phyloP scores from a whole-genome alignment of 2,888 invertebrate species.

The Pyrochroa serraticornis region DNA sequence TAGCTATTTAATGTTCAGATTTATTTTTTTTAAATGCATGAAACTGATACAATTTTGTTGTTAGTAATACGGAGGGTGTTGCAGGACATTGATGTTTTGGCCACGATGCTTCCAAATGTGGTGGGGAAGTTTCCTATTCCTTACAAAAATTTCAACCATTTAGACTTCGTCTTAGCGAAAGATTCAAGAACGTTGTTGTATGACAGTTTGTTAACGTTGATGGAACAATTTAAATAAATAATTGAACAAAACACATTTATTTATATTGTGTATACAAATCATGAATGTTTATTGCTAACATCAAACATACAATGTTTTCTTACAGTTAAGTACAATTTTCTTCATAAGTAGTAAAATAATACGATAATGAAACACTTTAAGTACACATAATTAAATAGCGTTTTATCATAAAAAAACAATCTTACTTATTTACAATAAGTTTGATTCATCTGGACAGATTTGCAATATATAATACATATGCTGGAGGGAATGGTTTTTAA shows the following conservation, averaged over 20 bases:
- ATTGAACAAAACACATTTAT: slow-evolving; percentile 59
- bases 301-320: slow-evolving; percentile 59
- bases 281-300: slow-evolving; percentile 59
- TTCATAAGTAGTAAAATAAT: slow-evolving; percentile 56
- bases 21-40: no score
- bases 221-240: slow-evolving; percentile 54
- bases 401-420: slow-evolving; percentile 54
- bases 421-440: slow-evolving; percentile 59
- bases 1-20: no score
- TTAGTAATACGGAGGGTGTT: no score
- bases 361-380: slow-evolving; percentile 50
- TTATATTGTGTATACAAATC: slow-evolving; percentile 58
- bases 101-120: slow-evolving; percentile 61
- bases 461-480: slow-evolving; percentile 58
- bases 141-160: slow-evolving; percentile 66
- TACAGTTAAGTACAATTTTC: slow-evolving; percentile 57
- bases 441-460: slow-evolving; percentile 60
- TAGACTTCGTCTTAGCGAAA: slow-evolving; percentile 74
- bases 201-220: slow-evolving; percentile 62
- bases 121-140: slow-evolving; percentile 65
- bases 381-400: slow-evolving; percentile 53
- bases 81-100: slow-evolving; percentile 64
- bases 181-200: slow-evolving; percentile 66
- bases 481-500: slow-evolving; percentile 57
- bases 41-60: no score